A percentile compares a stretch with the other conserved stretches of the same genome.
Evolutionary conservation across 2,888 invertebrate species (phyloP).

Genomic region (Cephus pygmeus): DNA sequence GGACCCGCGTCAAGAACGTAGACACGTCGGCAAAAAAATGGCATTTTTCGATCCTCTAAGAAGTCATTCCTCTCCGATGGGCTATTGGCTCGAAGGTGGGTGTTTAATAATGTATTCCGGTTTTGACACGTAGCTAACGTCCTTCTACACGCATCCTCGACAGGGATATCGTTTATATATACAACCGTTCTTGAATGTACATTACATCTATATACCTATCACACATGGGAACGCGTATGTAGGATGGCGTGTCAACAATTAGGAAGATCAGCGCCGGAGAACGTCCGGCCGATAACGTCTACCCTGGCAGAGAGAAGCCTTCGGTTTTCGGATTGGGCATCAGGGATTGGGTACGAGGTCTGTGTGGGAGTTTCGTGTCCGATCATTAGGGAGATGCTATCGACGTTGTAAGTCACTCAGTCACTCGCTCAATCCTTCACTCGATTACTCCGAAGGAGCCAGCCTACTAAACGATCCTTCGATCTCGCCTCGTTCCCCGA

Average conservation of each 20-base stretch:
- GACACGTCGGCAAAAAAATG: background rate
- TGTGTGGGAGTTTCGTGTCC: conserved; percentile 61
- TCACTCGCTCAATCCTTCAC: conserved; percentile 50
- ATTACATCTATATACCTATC: background rate
- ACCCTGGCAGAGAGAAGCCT: conserved; percentile 25
- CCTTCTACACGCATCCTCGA: background rate
- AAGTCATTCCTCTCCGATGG: conserved; percentile 19
- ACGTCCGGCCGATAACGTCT: conserved; percentile 57
- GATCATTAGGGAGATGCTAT: conserved; percentile 63
- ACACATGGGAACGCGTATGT: conserved; percentile 33
- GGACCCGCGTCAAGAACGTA: background rate
- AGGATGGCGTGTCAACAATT: conserved; percentile 58
- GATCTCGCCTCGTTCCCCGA: background rate
- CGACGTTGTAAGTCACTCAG: conserved; percentile 60
- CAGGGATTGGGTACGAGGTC: conserved; percentile 21
- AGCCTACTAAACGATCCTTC: conserved; percentile 4
- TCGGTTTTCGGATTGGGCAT: conserved; percentile 38
- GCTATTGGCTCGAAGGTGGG: conserved; percentile 29
- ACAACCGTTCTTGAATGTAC: background rate
- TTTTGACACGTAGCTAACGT: conserved; percentile 26
- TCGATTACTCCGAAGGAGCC: conserved; percentile 39
- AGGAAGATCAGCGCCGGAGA: conserved; percentile 55
- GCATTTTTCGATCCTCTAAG: conserved; percentile 12
- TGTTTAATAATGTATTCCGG: conserved; percentile 46
- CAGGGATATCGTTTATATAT: background rate